Evolutionary conservation across 2,888 invertebrate species (phyloP).

Genomic region (Diplolepis rosae): DNA sequence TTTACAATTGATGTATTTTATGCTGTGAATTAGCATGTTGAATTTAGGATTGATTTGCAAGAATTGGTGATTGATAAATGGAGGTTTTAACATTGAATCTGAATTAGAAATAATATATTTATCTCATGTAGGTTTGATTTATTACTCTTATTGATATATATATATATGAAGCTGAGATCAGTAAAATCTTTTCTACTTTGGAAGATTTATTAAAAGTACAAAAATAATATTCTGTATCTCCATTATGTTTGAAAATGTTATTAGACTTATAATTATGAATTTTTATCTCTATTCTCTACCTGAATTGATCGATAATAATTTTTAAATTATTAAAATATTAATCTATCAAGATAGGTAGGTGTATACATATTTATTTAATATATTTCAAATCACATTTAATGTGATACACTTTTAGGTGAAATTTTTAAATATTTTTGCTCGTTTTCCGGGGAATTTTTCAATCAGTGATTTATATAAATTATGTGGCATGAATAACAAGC

Average conservation of each 20-base stretch:
- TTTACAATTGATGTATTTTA: background rate
- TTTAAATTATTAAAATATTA: background rate
- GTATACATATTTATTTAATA: conserved; percentile 28
- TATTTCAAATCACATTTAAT: conserved; percentile 13
- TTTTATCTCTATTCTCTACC: background rate
- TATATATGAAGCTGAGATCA: too few relatives aligned
- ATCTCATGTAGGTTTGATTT: background rate
- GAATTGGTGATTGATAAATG: background rate
- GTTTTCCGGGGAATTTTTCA: background rate
- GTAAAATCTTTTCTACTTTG: background rate
- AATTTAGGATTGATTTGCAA: background rate
- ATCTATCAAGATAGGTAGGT: background rate
- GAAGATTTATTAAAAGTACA: background rate
- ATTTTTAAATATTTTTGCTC: conserved; percentile 1
- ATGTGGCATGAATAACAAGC: too few relatives aligned
- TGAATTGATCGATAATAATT: background rate
- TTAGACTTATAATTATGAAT: background rate
- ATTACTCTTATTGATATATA: background rate
- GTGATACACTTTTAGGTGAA: conserved; percentile 2
- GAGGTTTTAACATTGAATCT: too few relatives aligned
- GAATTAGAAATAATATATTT: background rate
- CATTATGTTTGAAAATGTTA: background rate
- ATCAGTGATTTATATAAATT: too few relatives aligned
- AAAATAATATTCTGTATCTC: background rate
- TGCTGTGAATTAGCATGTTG: background rate